Evolutionary conservation across 2,797 vertebrate genomes (phyloP).

Genomic region (Agapornis canus): DNA sequence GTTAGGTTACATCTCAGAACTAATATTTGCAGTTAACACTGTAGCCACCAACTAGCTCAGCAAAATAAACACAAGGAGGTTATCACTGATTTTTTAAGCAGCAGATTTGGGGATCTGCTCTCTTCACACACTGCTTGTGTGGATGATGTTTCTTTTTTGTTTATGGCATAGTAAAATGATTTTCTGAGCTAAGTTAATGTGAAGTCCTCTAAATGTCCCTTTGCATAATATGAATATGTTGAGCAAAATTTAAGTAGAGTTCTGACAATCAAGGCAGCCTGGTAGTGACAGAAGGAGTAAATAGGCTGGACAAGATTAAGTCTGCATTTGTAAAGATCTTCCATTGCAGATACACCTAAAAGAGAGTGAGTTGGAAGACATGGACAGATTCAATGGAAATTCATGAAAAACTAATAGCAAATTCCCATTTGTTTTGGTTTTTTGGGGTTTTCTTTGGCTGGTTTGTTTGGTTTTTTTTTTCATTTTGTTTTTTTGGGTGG

Average conservation of each 20-base stretch:
- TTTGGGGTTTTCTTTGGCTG: not conserved
- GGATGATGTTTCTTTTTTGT: not conserved
- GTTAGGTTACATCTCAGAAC: not conserved
- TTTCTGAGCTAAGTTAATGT: not conserved
- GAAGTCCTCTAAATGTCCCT: not conserved
- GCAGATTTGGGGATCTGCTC: not conserved
- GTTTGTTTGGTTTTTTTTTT: not conserved
- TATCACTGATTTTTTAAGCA: not conserved
- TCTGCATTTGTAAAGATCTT: not conserved
- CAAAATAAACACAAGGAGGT: not conserved
- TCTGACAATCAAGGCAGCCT: not conserved
- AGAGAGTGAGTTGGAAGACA: not conserved
- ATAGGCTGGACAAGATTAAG: not conserved
- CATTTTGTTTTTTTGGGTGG: not conserved
- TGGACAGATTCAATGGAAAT: not conserved
- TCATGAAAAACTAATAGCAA: not conserved
- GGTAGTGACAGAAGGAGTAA: not conserved
- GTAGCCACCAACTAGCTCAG: not conserved
- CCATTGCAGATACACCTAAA: not conserved
- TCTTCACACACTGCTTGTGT: not conserved
- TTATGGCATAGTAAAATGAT: not conserved
- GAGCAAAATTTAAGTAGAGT: not conserved
- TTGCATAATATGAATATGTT: not conserved
- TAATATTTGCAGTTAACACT: not conserved
- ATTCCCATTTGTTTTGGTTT: not conserved